phyloP scores from a whole-genome alignment of 1,140 invertebrate genomes.

The Platorchestia sp. region DNA sequence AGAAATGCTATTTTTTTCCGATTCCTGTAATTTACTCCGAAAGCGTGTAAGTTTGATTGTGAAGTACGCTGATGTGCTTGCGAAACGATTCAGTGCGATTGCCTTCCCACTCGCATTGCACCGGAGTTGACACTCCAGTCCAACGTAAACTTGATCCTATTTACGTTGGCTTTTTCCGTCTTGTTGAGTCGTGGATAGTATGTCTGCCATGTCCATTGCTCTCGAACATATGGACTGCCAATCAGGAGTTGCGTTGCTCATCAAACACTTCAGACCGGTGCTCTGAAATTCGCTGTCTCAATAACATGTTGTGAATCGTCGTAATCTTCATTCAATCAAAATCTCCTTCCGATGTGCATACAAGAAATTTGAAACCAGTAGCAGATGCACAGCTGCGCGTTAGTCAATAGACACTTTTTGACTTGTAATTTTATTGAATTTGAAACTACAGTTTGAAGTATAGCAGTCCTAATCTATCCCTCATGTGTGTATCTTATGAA shows the following conservation, averaged over 20 bases:
- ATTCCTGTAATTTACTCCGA: background rate
- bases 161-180: background rate
- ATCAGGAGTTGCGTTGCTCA: conserved; percentile 33
- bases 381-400: background rate
- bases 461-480: background rate
- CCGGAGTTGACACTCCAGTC: background rate
- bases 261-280: background rate
- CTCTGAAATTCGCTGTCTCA: background rate
- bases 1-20: background rate
- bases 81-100: background rate
- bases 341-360: background rate
- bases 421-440: background rate
- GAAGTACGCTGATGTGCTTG: background rate
- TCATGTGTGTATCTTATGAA: too few species aligned
- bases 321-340: background rate
- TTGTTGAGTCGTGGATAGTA: background rate
- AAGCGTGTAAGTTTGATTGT: background rate
- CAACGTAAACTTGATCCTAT: background rate
- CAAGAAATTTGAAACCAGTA: background rate
- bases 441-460: background rate
- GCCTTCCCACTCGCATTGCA: background rate
- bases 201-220: background rate
- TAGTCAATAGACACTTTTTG: background rate
- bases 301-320: conserved; percentile 36
- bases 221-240: background rate